These are phyloP conservation scores for Chrysolina haemoptera DNA, from an alignment of 2,888 invertebrate genomes.

Conservation along the genomic window DNA sequence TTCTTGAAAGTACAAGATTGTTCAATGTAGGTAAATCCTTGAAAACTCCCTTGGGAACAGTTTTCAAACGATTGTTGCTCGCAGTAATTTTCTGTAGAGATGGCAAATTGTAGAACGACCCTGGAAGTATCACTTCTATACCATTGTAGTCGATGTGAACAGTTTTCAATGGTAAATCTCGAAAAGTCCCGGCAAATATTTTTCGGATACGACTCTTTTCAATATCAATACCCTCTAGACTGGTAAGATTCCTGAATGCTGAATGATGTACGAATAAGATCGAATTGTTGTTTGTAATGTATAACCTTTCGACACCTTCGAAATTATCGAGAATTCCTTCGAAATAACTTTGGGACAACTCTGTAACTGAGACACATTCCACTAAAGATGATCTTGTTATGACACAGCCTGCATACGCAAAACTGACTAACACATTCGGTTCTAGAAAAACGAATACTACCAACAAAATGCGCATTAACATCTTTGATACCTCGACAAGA, in stretches of 20 bases:
- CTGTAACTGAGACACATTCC: neutral
- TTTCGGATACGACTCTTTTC: neutral
- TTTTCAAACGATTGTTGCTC: slow-evolving; percentile 36
- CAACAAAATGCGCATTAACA: neutral
- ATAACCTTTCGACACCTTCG: neutral
- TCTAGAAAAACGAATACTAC: neutral
- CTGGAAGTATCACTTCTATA: slow-evolving; percentile 35
- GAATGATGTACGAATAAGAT: neutral
- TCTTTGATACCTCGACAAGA: neutral
- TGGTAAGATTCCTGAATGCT: neutral
- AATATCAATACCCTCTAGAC: neutral
- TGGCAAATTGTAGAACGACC: slow-evolving; percentile 44
- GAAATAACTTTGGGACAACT: neutral
- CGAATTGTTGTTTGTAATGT: neutral
- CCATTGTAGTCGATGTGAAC: slow-evolving; percentile 34
- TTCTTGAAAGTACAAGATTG: slow-evolving; percentile 37
- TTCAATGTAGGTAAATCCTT: slow-evolving; percentile 34
- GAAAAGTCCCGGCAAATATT: slow-evolving; percentile 29
- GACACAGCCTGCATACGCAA: neutral
- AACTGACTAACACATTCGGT: slow-evolving; percentile 2
- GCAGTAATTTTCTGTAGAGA: slow-evolving; percentile 35
- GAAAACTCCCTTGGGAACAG: slow-evolving; percentile 37
- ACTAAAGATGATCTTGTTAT: neutral
- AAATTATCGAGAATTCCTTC: neutral
- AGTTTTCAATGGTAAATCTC: slow-evolving; percentile 33